Base-by-base conservation (phyloP, 2,797 vertebrate genomes). In the Tapera naevia region DNA sequence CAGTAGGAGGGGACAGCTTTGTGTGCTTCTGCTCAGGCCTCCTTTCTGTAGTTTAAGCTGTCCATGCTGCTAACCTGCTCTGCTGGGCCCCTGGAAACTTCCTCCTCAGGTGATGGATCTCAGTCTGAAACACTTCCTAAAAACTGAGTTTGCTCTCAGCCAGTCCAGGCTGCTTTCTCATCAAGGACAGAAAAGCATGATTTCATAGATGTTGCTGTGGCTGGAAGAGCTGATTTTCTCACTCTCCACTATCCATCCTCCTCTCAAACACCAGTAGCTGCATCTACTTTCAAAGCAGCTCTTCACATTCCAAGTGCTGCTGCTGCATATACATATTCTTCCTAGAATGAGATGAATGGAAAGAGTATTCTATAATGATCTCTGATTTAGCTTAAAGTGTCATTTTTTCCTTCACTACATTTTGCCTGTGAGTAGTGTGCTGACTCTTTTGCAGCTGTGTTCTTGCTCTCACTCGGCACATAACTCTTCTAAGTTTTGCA, bases 371-470 rank as follows among this genome's bases (percentile, higher is more conserved):
- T 91, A 64, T 89, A 96, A 96, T 67, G 88, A 91, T 91, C 61
- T 94, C 88, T 80, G 86, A 93, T 96, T 93, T 95, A 93, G 73
- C 74, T 57, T 82, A 56, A 93, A 95, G 88, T 95, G 86, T 45
- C 64, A 70, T 80, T 76, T 90, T 85, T 90, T 76, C 78, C 88
- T 87, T 90, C 80, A 70, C 81, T 87, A 74, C 83, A 53, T 91
- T 94, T 93, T 87, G 88, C 45, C 78, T 90, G 73, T 35, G 21
- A 93, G 83, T 88, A 93, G 93, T 73, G 62, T 57, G 88, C 96
- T 64, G 93, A 95, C 86, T 82, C 91, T 90, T 91, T 73, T 85
- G 93, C 95, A 94, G 95, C 94, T 94, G 94, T 46, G 17, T 46
- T 80, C 93, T 84, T 12, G 5, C 90, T 87, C 83, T 48, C 66